Conservation (phyloP, 2,888 invertebrate species). For the Eristalis arbustorum region DNA sequence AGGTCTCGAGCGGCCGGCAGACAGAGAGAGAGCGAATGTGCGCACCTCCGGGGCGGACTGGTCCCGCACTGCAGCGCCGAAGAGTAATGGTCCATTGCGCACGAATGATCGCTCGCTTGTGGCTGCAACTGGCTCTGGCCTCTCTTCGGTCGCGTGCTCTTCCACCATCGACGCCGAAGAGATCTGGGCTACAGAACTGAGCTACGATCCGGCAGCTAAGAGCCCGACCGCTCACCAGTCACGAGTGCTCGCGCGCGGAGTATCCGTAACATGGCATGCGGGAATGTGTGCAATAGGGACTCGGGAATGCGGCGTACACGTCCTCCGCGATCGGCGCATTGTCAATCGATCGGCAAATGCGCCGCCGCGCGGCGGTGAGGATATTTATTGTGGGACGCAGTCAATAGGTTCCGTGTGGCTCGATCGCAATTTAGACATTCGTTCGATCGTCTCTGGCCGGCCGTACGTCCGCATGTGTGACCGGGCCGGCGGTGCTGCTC, state of each 20-base stretch:
- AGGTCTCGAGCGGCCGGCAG: neutral
- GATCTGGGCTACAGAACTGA: slow-evolving; percentile 53
- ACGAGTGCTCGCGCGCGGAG: neutral
- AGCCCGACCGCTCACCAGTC: neutral
- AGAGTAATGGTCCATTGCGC: slow-evolving; percentile 69
- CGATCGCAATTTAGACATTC: slow-evolving; percentile 49
- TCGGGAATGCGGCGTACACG: neutral
- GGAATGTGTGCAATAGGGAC: neutral
- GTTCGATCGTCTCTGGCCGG: slow-evolving; percentile 5
- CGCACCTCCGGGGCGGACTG: neutral
- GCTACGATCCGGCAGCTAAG: slow-evolving; percentile 22
- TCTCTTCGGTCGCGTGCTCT: slow-evolving; percentile 51
- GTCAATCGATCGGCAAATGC: slow-evolving; percentile 39
- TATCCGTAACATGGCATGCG: neutral
- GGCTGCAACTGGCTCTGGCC: slow-evolving; percentile 54
- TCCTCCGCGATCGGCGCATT: slow-evolving; percentile 47
- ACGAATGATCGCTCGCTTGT: slow-evolving; percentile 69
- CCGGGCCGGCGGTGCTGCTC: neutral
- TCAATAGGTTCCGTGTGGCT: slow-evolving; percentile 55
- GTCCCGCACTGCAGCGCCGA: neutral
- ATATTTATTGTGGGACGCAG: slow-evolving; percentile 62
- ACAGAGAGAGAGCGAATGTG: neutral
- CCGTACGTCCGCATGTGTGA: neutral
- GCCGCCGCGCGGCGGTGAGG: slow-evolving; percentile 6
- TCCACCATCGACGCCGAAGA: slow-evolving; percentile 16